Conservation (phyloP, 2,888 invertebrate species). For the Ennomos erosarius region DNA sequence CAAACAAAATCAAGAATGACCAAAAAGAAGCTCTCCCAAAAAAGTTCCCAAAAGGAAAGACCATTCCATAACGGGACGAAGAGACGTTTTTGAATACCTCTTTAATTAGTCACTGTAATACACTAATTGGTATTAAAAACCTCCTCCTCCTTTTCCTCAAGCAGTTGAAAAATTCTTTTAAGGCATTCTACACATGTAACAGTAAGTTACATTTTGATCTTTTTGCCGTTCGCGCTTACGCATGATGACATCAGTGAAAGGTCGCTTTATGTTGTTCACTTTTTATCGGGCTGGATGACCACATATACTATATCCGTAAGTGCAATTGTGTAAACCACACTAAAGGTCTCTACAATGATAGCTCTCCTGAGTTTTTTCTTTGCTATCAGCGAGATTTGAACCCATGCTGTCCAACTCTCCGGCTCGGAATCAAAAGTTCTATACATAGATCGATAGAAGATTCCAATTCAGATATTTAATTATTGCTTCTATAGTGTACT, state of each 20-base stretch:
- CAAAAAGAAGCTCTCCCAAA: no score
- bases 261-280: slow-evolving; percentile 11
- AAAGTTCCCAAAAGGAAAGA: slow-evolving; percentile 6
- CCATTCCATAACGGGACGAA: slow-evolving; percentile 16
- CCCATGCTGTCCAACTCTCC: no score
- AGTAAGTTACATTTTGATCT: slow-evolving; percentile 7
- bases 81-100: slow-evolving; percentile 24
- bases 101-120: slow-evolving; percentile 35
- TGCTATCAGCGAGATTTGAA: no score
- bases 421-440: no score
- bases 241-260: slow-evolving; percentile 33
- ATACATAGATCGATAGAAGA: no score
- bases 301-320: no score
- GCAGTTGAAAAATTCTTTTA: slow-evolving; percentile 13
- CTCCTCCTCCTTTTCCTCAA: slow-evolving; percentile 13
- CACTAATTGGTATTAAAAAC: slow-evolving; percentile 24
- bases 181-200: slow-evolving; percentile 10
- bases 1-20: no score
- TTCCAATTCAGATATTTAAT: no score
- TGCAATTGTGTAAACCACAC: no score
- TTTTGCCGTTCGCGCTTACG: slow-evolving; percentile 19
- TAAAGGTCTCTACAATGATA: no score
- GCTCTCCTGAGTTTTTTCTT: no score
- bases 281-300: neutral
- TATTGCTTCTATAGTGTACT: no score